A percentile compares a stretch with the other conserved stretches of the same genome.
Conservation (phyloP, 2,797 vertebrate genomes). For the Diceros bicornis region DNA sequence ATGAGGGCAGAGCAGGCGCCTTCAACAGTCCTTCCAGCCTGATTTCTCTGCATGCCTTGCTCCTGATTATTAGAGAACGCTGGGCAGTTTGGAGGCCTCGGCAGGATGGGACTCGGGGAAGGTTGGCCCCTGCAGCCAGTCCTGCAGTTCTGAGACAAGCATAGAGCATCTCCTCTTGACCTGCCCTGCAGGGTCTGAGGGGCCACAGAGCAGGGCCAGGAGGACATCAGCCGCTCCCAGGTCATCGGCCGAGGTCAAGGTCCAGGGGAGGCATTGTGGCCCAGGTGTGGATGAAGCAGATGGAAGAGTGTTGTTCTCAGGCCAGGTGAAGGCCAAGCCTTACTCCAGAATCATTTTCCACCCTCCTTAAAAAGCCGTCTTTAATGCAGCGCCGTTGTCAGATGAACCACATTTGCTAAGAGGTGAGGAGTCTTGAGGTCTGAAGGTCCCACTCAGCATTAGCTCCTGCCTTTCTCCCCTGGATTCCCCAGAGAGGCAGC, state of each 20-base stretch:
- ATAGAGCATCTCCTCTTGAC: not conserved
- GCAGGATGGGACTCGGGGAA: fast-evolving
- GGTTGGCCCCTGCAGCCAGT: fast-evolving
- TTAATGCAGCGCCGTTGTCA: fast-evolving
- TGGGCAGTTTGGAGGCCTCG: not conserved
- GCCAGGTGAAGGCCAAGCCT: not conserved
- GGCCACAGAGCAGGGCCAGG: not conserved
- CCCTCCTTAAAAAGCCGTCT: too few relatives aligned
- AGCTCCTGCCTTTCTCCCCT: not conserved
- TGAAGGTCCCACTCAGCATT: not conserved
- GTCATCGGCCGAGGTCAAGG: not conserved
- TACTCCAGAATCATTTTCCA: fast-evolving
- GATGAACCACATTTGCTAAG: not conserved
- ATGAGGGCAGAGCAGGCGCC: fast-evolving
- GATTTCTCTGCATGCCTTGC: fast-evolving
- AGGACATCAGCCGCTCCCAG: too few relatives aligned
- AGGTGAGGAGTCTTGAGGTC: not conserved
- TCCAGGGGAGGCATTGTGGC: not conserved
- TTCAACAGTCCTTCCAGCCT: fast-evolving
- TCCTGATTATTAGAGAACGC: not conserved
- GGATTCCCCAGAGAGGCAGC: not conserved
- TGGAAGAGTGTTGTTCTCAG: fast-evolving
- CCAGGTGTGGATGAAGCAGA: fast-evolving
- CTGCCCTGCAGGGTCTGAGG: fast-evolving
- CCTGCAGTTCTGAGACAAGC: not conserved